Conservation (phyloP, 2,113 vertebrate species). For the Solea senegalensis region DNA sequence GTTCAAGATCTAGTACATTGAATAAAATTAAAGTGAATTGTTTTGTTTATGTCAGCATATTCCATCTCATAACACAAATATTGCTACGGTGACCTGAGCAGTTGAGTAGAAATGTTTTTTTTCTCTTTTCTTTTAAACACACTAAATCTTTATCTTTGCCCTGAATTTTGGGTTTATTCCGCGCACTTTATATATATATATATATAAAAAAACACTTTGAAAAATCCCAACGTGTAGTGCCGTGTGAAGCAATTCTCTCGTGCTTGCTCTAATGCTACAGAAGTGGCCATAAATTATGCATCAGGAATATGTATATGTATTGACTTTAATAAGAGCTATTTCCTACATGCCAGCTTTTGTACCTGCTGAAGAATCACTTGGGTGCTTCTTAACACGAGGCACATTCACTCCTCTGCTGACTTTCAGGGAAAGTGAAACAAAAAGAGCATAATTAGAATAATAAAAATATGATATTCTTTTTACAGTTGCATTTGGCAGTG, state of each 20-base stretch:
- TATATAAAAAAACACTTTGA: slow-evolving; percentile 67
- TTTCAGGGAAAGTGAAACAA: slow-evolving; percentile 68
- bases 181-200: slow-evolving; percentile 44
- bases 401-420: slow-evolving; percentile 42
- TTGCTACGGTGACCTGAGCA: slow-evolving; percentile 40
- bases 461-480: slow-evolving; percentile 56
- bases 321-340: slow-evolving; percentile 83
- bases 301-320: slow-evolving; percentile 82
- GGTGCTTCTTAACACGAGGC: slow-evolving; percentile 69
- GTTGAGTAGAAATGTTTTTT: slow-evolving; percentile 31
- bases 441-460: slow-evolving; percentile 78
- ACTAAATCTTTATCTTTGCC: slow-evolving; percentile 17
- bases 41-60: neutral
- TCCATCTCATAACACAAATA: neutral
- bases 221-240: slow-evolving; percentile 65
- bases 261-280: slow-evolving; percentile 74
- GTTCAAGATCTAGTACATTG: neutral
- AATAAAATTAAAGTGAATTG: neutral
- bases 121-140: slow-evolving; percentile 29
- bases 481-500: slow-evolving; percentile 62
- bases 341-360: slow-evolving; percentile 78
- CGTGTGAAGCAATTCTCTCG: slow-evolving; percentile 74
- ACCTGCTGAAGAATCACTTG: slow-evolving; percentile 78
- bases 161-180: slow-evolving; percentile 61
- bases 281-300: slow-evolving; percentile 84